Evolutionary conservation across 2,113 vertebrate species (phyloP).

Genomic region (Diadophis punctatus): DNA sequence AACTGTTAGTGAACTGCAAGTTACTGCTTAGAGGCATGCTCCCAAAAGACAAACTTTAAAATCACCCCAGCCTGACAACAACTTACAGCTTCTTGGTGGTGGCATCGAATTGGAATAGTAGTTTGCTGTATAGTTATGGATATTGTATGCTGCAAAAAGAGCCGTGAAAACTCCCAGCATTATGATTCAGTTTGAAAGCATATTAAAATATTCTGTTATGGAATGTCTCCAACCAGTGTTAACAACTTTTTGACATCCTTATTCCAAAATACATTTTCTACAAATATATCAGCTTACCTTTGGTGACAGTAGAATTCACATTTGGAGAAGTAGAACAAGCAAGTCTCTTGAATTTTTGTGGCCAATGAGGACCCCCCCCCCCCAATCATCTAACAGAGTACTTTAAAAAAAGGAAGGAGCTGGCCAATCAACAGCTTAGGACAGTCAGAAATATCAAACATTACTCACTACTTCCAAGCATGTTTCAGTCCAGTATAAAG

Average conservation of each 20-base stretch:
- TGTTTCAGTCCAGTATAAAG: neutral
- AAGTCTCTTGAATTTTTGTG: neutral
- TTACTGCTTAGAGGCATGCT: neutral
- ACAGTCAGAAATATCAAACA: neutral
- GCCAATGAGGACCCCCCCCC: neutral
- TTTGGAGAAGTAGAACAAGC: neutral
- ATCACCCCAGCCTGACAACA: neutral
- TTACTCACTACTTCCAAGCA: neutral
- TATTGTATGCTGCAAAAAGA: neutral
- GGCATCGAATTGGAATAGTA: neutral
- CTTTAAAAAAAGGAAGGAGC: neutral
- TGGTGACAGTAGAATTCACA: neutral
- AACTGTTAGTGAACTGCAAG: neutral
- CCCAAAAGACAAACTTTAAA: neutral
- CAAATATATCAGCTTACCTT: neutral
- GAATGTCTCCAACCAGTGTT: neutral
- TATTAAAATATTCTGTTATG: neutral
- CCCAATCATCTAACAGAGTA: neutral
- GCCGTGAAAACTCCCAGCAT: fast-evolving
- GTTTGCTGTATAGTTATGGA: neutral
- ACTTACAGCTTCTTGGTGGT: neutral
- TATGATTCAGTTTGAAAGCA: neutral
- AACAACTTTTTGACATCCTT: neutral
- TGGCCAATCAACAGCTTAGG: neutral
- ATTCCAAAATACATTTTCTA: neutral